These are phyloP conservation scores for Tinea trinotella DNA, from an alignment of 2,888 invertebrate genomes.

Conservation along the genomic window DNA sequence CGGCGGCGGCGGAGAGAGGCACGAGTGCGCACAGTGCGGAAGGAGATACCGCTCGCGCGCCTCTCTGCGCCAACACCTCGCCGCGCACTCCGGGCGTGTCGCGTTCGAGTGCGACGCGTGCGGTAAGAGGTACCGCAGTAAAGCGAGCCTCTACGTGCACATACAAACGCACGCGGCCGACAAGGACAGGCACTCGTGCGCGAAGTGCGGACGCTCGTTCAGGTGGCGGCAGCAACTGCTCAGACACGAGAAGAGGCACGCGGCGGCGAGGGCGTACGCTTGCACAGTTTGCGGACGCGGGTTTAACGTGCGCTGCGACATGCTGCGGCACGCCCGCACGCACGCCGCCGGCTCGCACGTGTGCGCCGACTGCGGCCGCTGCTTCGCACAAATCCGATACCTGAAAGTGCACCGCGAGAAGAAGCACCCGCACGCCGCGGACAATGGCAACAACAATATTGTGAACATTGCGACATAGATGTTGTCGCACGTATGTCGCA, in stretches of 20 bases:
- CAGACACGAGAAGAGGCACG: conserved; percentile 56
- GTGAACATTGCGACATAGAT: too few species aligned
- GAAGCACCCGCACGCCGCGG: conserved; percentile 31
- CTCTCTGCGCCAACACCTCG: conserved; percentile 53
- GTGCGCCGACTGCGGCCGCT: conserved; percentile 55
- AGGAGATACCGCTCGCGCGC: conserved; percentile 55
- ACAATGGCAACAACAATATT: too few species aligned
- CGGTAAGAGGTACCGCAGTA: conserved; percentile 58
- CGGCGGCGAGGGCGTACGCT: conserved; percentile 40
- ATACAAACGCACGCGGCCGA: conserved; percentile 49
- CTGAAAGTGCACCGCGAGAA: conserved; percentile 57
- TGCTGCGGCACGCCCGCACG: conserved; percentile 60
- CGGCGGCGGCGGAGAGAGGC: conserved; percentile 51
- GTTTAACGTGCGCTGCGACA: conserved; percentile 57
- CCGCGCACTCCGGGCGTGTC: conserved; percentile 53
- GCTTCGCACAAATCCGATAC: conserved; percentile 66
- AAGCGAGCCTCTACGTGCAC: conserved; percentile 64
- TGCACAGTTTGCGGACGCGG: conserved; percentile 61
- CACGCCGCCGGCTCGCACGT: conserved; percentile 53
- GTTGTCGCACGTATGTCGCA: too few species aligned
- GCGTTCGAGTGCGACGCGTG: conserved; percentile 57
- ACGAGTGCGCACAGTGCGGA: conserved; percentile 62
- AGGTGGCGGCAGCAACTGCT: conserved; percentile 56
- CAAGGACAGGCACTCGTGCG: conserved; percentile 37
- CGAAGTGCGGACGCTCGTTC: conserved; percentile 49